Evolutionary conservation across 1,140 invertebrate species (phyloP).

Genomic region (Lepeophtheirus salmonis): DNA sequence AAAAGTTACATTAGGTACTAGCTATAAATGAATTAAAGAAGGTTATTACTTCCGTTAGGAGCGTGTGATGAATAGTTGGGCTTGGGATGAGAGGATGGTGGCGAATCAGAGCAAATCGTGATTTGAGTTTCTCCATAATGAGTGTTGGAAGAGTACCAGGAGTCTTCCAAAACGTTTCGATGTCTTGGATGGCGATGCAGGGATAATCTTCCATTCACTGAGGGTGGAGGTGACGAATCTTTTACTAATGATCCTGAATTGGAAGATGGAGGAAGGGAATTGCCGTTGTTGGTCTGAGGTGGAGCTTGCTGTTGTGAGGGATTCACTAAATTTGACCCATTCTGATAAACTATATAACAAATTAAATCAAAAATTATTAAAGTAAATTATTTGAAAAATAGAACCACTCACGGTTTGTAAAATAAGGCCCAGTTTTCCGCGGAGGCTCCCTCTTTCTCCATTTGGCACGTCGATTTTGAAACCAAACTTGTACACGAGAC

Average conservation of each 20-base stretch:
- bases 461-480: conserved; percentile 85
- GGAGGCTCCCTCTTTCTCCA: conserved; percentile 96
- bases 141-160: neutral
- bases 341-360: neutral
- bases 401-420: neutral
- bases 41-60: neutral
- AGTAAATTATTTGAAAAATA: too few species aligned
- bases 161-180: neutral
- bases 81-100: neutral
- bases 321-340: too few species aligned
- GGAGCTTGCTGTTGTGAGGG: neutral
- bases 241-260: too few species aligned
- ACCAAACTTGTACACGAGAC: conserved; percentile 44
- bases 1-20: too few species aligned
- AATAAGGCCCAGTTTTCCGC: conserved; percentile 41
- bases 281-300: neutral
- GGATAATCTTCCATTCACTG: neutral
- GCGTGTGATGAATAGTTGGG: neutral
- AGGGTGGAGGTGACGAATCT: too few species aligned
- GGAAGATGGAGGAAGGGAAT: neutral
- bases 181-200: neutral
- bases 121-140: neutral
- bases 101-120: neutral
- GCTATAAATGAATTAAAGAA: neutral
- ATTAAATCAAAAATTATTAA: neutral